Evolutionary conservation across 2,113 vertebrate genomes (phyloP), one percentile per base, ranked within the genome.

Genomic region (Atlantisia rogersi): DNA sequence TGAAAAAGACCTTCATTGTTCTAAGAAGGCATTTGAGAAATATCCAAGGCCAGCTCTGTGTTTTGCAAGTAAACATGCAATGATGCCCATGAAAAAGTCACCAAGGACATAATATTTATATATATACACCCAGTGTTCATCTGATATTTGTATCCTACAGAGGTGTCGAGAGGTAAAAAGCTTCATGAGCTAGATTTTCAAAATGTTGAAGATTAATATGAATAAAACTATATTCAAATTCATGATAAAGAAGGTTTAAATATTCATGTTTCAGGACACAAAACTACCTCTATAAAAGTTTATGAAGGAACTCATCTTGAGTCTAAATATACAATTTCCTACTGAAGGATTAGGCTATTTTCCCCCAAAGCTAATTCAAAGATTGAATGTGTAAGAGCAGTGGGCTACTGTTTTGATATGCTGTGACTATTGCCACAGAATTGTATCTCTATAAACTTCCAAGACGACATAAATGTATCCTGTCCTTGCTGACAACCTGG

Each of bases 31-130:
- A 5, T 86, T 93, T 90, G 68, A 93, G 77, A 89, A 67, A 46
- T 53, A 67, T 20, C 7, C 35, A 81, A 48, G 42, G 62, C 40
- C n/a, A 48, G 11, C 32, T 81, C 75, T 80, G 17, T 80, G 42
- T 80, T 96, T 93, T 92, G 22, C 46, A 90, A 92, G 35, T 68
- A 92, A 90, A 85, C 62, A 74, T 42, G 35, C 55, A 73, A 17
- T n/a, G 42, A 64, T 71, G 48, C 8, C 29, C 1, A 0, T 50
- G 42, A 93, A 91, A 76, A 56, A 46, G 14, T 48, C 76, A 78
- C 20, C 15, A 40, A 77, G 68, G 70, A 32, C n/a, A n/a, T 62
- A n/a, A 37, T 71, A 60, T 58, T 88, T 95, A 58, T 86, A 93
- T 90, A 67, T 20, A 44, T 64, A 67, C 44, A 46, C 7, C 5